Base-by-base conservation (phyloP, 2,888 invertebrate species). In the Standfussiana lucernea region DNA sequence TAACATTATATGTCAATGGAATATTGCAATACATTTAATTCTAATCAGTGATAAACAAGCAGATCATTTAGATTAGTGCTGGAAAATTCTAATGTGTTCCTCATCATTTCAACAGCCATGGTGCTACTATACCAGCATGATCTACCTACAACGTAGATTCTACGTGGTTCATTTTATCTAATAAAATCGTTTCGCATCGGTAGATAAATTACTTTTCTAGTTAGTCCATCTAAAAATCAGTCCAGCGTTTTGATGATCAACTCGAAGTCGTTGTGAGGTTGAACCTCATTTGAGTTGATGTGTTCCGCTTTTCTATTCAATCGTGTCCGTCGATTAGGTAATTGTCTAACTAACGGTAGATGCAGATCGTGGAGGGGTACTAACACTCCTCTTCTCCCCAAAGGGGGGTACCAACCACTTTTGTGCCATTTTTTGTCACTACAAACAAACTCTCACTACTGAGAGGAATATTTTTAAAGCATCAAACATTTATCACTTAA, bases 401-500 rank as follows among this genome's bases (percentile, higher is more conserved):
- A 13, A 47, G 10, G 11, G 35, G 65, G 71, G 59, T 77, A 71
- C 47, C 32, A 72, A 66, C 42, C 42, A 66, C 72, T 42, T 65
- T 73, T 77, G 77, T 83, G 83, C 83, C 6, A 61, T 80, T 62
- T 80, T 42, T 69, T 78, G 72, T 70, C 59, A 81, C 84, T 84
- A 84, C 78, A 72, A 50, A 83, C 72, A 84, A 80, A 59, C 84
- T 78, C 83, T 75, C 80, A 56, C 59, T 75, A 72, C 24, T 1
- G 75, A 78, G 83, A 83, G 78, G 35, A 61, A 78, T 81, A 75
- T 75, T 72, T 80, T 93, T 92, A 94, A 92, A 93, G 91, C 92
- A 89, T 89, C 86, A 86, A 79, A 90, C 89, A 92, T 91, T 90
- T 92, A 91, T 91, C 91, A 89, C 88, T 80, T 80, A 84, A 86